phyloP scores from a whole-genome alignment of 2,797 vertebrate genomes.

The Meda fulgida region DNA sequence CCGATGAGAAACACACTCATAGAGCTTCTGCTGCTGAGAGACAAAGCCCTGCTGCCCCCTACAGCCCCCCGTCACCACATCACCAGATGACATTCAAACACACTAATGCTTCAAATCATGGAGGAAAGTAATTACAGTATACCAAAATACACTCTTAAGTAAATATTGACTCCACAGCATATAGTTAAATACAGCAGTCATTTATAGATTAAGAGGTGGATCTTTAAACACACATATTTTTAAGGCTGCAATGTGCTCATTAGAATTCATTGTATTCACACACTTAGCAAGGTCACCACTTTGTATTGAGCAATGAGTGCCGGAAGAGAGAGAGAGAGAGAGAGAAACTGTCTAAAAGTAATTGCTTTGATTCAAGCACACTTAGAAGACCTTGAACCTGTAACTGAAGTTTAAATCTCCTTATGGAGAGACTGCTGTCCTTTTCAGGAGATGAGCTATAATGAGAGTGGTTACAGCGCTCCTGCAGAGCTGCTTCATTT shows the following conservation, averaged over 20 bases:
- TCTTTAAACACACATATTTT: slow-evolving; percentile 66
- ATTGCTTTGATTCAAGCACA: slow-evolving; percentile 31
- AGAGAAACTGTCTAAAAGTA: slow-evolving; percentile 17
- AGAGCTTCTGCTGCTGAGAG: slow-evolving; percentile 7
- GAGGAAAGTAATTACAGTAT: slow-evolving; percentile 13
- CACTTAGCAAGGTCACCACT: slow-evolving; percentile 64
- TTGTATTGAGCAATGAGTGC: slow-evolving; percentile 18
- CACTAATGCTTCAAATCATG: neutral
- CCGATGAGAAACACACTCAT: slow-evolving; percentile 7
- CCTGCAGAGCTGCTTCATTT: neutral
- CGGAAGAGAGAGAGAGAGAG: slow-evolving; percentile 18
- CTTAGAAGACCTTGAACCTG: slow-evolving; percentile 37
- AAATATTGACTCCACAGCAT: slow-evolving; percentile 21
- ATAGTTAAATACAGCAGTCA: neutral
- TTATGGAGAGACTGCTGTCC: neutral
- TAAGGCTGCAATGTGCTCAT: slow-evolving; percentile 57
- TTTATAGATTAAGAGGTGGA: slow-evolving; percentile 40
- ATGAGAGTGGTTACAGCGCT: slow-evolving; percentile 4
- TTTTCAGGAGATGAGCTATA: neutral
- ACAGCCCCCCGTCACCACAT: slow-evolving; percentile 45
- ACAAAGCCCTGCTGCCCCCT: slow-evolving; percentile 56
- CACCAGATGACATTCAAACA: slow-evolving; percentile 6
- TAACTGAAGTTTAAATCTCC: slow-evolving; percentile 42
- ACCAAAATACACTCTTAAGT: slow-evolving; percentile 8
- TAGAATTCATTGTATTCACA: slow-evolving; percentile 56